These are phyloP conservation scores for Zonitis immaculata DNA, from an alignment of 2,888 invertebrate genomes.

Conservation along the genomic window DNA sequence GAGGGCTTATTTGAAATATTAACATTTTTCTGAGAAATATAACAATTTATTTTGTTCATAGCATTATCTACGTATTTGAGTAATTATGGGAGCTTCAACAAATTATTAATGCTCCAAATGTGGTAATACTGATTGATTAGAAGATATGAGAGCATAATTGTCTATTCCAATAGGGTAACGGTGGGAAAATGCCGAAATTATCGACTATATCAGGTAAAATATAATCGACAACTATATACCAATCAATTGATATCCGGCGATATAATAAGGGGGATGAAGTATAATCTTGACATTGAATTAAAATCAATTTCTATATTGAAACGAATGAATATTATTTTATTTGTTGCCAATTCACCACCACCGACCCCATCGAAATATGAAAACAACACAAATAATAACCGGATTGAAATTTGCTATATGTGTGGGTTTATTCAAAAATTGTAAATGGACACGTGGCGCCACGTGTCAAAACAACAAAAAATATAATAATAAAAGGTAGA, in stretches of 20 bases:
- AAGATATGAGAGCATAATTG: background rate
- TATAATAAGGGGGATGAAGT: background rate
- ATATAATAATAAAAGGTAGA: too few species aligned
- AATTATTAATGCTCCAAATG: too few species aligned
- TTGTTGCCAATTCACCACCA: slow-evolving; percentile 2
- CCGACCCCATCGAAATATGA: background rate
- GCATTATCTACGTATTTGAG: background rate
- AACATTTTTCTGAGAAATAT: background rate
- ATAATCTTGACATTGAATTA: background rate
- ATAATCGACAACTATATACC: too few species aligned
- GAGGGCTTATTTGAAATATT: background rate
- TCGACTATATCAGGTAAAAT: slow-evolving; percentile 12
- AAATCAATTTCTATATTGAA: background rate
- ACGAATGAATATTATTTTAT: background rate
- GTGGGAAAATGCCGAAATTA: slow-evolving; percentile 16
- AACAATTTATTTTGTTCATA: background rate
- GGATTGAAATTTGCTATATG: slow-evolving; percentile 10
- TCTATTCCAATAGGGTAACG: slow-evolving; percentile 1
- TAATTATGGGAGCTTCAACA: too few species aligned
- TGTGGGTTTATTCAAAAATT: slow-evolving; percentile 9
- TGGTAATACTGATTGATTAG: too few species aligned
- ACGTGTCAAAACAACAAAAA: slow-evolving; percentile 15
- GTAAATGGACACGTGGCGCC: slow-evolving; percentile 20
- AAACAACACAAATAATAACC: slow-evolving; percentile 1
- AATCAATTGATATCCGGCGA: slow-evolving; percentile 17